Percentiles rank a stretch among this genome's conserved stretches.
Evolutionary conservation across 2,888 invertebrate genomes (phyloP).

Genomic region (Elegia similella): DNA sequence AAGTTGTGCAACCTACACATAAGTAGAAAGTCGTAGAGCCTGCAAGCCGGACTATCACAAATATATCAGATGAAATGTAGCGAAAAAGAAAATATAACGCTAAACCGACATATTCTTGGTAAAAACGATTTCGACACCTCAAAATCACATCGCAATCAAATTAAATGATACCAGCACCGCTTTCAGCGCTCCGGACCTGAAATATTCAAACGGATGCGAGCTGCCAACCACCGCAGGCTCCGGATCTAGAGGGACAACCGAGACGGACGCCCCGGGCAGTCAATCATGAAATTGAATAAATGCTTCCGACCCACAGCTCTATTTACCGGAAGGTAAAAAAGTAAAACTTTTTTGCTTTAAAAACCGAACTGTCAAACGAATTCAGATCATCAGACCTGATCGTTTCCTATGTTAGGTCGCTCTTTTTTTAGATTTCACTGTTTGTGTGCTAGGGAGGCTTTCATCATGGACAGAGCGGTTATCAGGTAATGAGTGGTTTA

Average conservation of each 20-base stretch:
- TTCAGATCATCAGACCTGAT: too few species aligned
- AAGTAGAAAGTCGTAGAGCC: too few species aligned
- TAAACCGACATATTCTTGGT: not conserved
- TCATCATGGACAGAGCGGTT: too few species aligned
- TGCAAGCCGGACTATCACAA: not conserved
- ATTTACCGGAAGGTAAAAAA: too few species aligned
- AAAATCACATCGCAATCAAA: conserved; percentile 46
- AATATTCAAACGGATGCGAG: conserved; percentile 40
- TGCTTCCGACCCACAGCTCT: too few species aligned
- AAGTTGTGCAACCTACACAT: too few species aligned
- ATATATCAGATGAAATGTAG: not conserved
- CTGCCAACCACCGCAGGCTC: not conserved
- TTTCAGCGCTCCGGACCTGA: conserved; percentile 37
- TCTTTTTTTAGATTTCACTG: too few species aligned
- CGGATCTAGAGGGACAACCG: not conserved
- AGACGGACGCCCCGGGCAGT: not conserved
- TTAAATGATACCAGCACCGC: conserved; percentile 40
- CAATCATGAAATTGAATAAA: not conserved
- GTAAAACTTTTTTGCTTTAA: too few species aligned
- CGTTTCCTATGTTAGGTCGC: too few species aligned
- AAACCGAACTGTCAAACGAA: too few species aligned
- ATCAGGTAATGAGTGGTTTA: too few species aligned
- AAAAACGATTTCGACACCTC: conserved; percentile 21
- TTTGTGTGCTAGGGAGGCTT: too few species aligned
- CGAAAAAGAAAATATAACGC: not conserved